A percentile compares a stretch with the other conserved stretches of the same genome.
phyloP scores from a whole-genome alignment of 1,140 invertebrate genomes.

The Apis cerana region DNA sequence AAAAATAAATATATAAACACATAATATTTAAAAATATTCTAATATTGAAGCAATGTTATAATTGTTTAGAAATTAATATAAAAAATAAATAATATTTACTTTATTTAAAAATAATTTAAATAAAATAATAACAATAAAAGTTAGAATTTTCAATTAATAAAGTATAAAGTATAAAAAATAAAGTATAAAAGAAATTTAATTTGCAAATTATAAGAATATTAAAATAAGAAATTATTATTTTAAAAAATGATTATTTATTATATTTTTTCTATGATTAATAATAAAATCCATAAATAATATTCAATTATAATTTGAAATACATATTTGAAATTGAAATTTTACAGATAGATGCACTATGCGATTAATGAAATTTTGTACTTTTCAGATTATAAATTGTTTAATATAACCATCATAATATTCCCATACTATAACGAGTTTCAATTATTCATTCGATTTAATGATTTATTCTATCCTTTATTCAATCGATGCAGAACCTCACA shows the following conservation, averaged over 20 bases:
- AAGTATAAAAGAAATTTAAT: too few relatives aligned
- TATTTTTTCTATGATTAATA: too few relatives aligned
- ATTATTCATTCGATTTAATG: neutral
- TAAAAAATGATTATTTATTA: neutral
- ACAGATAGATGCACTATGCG: neutral
- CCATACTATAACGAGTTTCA: conserved; percentile 3
- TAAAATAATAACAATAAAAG: too few relatives aligned
- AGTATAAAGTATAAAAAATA: too few relatives aligned
- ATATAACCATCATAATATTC: neutral
- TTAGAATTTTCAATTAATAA: too few relatives aligned
- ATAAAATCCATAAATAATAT: neutral
- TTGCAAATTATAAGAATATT: too few relatives aligned
- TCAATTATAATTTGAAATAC: neutral
- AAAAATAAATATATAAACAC: too few relatives aligned
- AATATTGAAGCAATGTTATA: too few relatives aligned
- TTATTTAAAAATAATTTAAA: too few relatives aligned
- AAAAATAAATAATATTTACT: too few relatives aligned
- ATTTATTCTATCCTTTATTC: conserved; percentile 1
- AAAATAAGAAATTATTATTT: neutral
- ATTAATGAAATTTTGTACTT: neutral
- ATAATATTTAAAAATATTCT: too few relatives aligned
- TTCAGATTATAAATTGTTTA: neutral
- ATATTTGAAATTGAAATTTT: conserved; percentile 5
- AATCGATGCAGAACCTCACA: neutral
- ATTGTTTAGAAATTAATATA: too few relatives aligned